Percentiles rank a stretch among this genome's conserved stretches.
phyloP scores from a whole-genome alignment of 2,113 vertebrate genomes.

The Jacana jacana region DNA sequence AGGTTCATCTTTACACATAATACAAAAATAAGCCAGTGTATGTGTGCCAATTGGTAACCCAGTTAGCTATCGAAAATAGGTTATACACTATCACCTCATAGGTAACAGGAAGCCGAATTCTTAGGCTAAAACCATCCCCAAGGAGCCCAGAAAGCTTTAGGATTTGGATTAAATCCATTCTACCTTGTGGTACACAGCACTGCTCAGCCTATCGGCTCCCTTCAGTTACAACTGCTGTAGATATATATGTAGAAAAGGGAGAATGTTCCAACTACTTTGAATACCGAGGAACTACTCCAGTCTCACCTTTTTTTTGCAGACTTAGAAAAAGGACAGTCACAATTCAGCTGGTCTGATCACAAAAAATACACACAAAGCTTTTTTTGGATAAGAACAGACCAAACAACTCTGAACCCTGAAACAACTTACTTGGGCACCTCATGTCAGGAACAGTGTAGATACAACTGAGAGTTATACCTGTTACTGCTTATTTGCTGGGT shows the following conservation, averaged over 20 bases:
- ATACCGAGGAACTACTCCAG: background rate
- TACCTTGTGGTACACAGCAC: background rate
- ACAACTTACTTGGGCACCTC: background rate
- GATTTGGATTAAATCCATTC: background rate
- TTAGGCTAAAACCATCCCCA: background rate
- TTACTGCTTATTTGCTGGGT: background rate
- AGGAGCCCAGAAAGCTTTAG: background rate
- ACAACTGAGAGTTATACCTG: background rate
- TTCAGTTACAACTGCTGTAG: background rate
- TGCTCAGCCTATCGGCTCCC: background rate
- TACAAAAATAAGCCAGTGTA: background rate
- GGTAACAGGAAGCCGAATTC: background rate
- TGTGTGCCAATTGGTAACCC: background rate
- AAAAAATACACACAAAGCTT: background rate
- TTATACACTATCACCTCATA: background rate
- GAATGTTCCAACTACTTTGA: background rate
- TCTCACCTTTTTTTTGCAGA: background rate
- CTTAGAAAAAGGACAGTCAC: background rate
- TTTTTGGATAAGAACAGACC: background rate
- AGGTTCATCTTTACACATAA: background rate
- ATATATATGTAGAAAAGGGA: background rate
- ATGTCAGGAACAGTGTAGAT: rapidly evolving
- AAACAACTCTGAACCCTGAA: background rate
- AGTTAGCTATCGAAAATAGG: background rate
- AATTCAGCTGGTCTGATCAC: background rate